These are phyloP conservation scores for Aramus guarauna DNA, from an alignment of 2,113 vertebrate species.

Conservation along the genomic window DNA sequence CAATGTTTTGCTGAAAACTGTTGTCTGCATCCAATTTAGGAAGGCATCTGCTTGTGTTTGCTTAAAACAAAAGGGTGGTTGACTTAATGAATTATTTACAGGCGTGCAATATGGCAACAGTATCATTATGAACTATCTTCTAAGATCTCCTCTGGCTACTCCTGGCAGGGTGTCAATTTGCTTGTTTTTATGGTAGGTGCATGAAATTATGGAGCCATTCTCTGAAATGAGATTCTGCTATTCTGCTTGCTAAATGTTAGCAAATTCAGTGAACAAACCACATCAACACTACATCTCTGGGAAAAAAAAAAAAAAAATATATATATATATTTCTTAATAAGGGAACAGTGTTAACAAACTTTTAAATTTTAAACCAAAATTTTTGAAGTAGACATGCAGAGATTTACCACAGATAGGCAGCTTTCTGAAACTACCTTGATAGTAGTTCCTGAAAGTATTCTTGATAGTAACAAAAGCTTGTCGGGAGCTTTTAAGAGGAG, in stretches of 20 bases:
- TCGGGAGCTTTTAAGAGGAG: background rate
- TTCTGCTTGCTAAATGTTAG: constrained; percentile 17
- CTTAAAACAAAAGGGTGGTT: constrained; percentile 81
- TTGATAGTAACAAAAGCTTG: background rate
- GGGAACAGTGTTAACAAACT: background rate
- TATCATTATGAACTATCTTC: constrained; percentile 75
- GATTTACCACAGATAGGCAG: background rate
- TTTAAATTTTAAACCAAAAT: background rate
- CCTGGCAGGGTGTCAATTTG: constrained; percentile 79
- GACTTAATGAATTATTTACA: constrained; percentile 85
- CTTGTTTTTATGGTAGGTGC: constrained; percentile 78
- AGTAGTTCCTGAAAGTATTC: background rate
- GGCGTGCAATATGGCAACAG: constrained; percentile 72
- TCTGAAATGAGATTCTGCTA: constrained; percentile 62
- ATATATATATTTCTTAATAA: constrained; percentile 12
- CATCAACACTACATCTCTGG: background rate
- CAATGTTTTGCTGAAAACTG: constrained; percentile 69
- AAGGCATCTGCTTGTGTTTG: constrained; percentile 80
- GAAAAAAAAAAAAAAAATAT: no score
- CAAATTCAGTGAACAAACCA: background rate
- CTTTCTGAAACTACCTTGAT: background rate
- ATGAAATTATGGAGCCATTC: constrained; percentile 66
- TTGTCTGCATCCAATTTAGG: constrained; percentile 73
- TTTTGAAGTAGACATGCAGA: background rate
- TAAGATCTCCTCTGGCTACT: constrained; percentile 79